Percentiles rank a stretch among this genome's conserved stretches.
These are phyloP conservation scores for Notocelia uddmanniana DNA, from an alignment of 2,888 invertebrate species.

Conservation along the genomic window DNA sequence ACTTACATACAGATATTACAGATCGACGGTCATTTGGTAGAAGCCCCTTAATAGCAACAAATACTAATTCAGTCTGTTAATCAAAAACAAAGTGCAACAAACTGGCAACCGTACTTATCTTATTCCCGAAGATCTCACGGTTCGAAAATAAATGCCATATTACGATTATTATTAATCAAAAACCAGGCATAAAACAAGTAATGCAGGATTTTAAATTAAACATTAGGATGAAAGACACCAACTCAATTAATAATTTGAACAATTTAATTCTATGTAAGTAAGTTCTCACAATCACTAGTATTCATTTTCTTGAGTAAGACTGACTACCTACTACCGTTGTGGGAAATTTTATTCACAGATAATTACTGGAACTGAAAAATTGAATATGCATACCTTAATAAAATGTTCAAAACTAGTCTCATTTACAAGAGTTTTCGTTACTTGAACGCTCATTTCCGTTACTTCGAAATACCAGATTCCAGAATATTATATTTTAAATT, in stretches of 20 bases:
- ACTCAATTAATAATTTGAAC: background rate
- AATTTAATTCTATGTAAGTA: background rate
- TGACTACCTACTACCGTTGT: background rate
- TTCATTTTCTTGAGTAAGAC: background rate
- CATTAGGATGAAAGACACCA: background rate
- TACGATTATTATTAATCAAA: no score
- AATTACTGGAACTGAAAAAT: background rate
- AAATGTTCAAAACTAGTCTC: background rate
- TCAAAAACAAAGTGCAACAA: no score
- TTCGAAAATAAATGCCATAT: no score
- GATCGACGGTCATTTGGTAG: no score
- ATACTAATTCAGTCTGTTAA: background rate
- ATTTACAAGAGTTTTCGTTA: constrained; percentile 3
- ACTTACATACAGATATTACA: no score
- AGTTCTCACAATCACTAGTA: background rate
- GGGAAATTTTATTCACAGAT: constrained; percentile 9
- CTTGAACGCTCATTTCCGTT: background rate
- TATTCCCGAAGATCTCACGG: no score
- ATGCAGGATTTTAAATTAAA: background rate
- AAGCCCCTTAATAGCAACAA: no score
- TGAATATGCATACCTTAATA: background rate
- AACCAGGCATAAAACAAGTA: background rate
- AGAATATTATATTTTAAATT: background rate
- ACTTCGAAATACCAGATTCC: background rate
- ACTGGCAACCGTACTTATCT: no score